Base-by-base conservation (phyloP, 2,888 invertebrate species). In the Plebejus anna region DNA sequence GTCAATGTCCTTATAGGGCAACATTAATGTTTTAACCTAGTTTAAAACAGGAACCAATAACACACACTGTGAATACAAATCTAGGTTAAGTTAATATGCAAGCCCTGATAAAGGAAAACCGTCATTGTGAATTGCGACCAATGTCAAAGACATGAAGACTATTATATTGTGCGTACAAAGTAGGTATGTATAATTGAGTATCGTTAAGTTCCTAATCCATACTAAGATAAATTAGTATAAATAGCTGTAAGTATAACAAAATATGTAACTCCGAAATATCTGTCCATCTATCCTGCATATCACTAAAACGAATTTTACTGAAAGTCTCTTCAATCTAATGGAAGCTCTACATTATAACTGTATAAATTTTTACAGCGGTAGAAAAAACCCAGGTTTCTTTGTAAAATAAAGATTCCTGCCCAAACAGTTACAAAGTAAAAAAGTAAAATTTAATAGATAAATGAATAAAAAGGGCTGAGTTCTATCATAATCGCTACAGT, bases 41-140 rank as follows among this genome's bases (percentile, higher is more conserved):
- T 66, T 36, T 66, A 2, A 66, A 22, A 66, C 28, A 36, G 32
- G 11, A 66, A 66, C 66, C 32, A 66, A 66, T 32, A 66, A 32
- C 7, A 22, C 2, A 71, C 6, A n/a, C 71, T n/a, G 38, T 70
- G 70, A 70, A 71, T 71, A 71, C 71, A 42, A 32, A 73, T 73
- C 73, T 73, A 5, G 51, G 73, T 28, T 73, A 73, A 16, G 51
- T 73, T 73, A 73, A 73, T 73, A 73, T 72, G 72, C 72, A 28
- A 32, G 47, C 72, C 72, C 55, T 16, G 73, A 55, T 55, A 73
- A 51, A 72, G 72, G 51, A 47, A 32, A 73, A 51, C 73, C 47
- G 28, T 55, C 73, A 73, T 32, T 73, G 73, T 16, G 13, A 28
- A 73, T 32, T 73, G 73, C 32, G 13, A 28, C 55, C 55, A 73